phyloP scores from a whole-genome alignment of 2,888 invertebrate genomes.

The Metallyticus violacea region DNA sequence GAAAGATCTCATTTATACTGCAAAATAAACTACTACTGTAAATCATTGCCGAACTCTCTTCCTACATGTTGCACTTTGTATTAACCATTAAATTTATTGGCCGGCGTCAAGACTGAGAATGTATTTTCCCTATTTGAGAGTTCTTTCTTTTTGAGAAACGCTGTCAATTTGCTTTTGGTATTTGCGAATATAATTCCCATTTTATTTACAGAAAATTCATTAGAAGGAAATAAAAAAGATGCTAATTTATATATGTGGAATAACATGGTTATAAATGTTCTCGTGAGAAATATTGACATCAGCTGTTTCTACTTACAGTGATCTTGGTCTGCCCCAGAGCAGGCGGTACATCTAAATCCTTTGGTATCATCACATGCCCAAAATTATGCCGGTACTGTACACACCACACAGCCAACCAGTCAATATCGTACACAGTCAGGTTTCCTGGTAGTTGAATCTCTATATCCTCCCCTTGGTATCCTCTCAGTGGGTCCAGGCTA shows the following conservation, averaged over 20 bases:
- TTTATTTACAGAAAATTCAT: not conserved
- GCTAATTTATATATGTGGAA: not conserved
- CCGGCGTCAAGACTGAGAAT: too few relatives aligned
- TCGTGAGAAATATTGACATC: too few relatives aligned
- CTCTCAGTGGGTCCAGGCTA: slow-evolving; percentile 71
- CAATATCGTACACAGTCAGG: slow-evolving; percentile 84
- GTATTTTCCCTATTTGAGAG: too few relatives aligned
- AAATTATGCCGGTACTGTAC: slow-evolving; percentile 88
- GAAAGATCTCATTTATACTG: too few relatives aligned
- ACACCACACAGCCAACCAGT: slow-evolving; percentile 91
- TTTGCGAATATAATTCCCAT: not conserved
- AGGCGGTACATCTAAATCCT: slow-evolving; percentile 85
- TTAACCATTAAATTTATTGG: too few relatives aligned
- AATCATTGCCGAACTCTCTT: too few relatives aligned
- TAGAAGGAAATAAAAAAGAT: not conserved
- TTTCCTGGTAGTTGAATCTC: slow-evolving; percentile 83
- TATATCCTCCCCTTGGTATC: slow-evolving; percentile 88
- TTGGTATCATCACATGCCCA: slow-evolving; percentile 84
- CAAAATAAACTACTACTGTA: too few relatives aligned
- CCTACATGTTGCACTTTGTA: too few relatives aligned
- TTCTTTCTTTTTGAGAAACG: too few relatives aligned
- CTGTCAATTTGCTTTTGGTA: too few relatives aligned
- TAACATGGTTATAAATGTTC: too few relatives aligned
- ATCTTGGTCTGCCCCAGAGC: slow-evolving; percentile 88
- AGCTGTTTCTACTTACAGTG: slow-evolving; percentile 64